Conservation (phyloP, 92 coral and sea anemone species). For the Parazoanthus swiftii region DNA sequence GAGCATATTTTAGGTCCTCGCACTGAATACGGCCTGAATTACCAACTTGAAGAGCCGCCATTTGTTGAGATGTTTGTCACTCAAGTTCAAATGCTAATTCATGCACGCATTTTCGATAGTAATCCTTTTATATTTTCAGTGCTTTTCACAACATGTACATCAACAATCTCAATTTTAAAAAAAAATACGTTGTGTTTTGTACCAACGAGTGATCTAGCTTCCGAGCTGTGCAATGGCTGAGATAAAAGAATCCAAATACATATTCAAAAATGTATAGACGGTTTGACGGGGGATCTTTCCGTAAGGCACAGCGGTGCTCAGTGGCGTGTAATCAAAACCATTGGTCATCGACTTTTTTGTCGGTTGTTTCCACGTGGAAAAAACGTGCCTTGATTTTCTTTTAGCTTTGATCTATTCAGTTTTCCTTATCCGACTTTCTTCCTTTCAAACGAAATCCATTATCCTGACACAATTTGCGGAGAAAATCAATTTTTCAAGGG, state of each 20-base stretch:
- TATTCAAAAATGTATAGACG: not conserved
- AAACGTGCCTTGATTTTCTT: not conserved
- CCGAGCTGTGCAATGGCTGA: not conserved
- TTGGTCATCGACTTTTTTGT: not conserved
- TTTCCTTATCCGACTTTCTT: not conserved
- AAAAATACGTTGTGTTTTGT: not conserved
- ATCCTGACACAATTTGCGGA: not conserved
- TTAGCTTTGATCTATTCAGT: not conserved
- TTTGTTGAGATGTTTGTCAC: not conserved
- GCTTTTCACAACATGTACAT: not conserved
- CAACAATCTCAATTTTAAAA: not conserved
- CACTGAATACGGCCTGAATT: not conserved
- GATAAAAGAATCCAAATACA: not conserved
- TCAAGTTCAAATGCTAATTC: slow-evolving; percentile 10
- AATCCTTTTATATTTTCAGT: not conserved
- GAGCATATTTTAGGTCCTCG: not conserved
- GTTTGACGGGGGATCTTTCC: not conserved
- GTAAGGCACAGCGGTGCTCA: not conserved
- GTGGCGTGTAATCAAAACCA: not conserved
- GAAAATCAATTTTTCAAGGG: not conserved
- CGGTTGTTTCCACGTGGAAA: not conserved
- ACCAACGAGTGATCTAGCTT: not conserved
- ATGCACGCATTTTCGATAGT: not conserved
- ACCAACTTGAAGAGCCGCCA: not conserved
- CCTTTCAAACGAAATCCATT: not conserved